phyloP scores from a whole-genome alignment of 2,888 invertebrate genomes.

The Acleris sparsana region DNA sequence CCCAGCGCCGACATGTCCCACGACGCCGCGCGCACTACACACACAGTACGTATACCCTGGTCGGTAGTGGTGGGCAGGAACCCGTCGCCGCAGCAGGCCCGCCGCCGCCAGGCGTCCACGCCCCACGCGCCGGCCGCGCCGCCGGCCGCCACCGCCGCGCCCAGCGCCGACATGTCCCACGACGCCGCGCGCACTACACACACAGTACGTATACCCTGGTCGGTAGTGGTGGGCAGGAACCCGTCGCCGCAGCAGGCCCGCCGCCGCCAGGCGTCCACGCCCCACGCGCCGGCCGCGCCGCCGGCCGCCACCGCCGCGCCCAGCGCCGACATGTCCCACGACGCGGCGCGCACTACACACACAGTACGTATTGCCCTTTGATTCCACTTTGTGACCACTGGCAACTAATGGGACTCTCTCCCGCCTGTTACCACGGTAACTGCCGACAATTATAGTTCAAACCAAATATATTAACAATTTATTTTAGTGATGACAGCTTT shows the following conservation, averaged over 20 bases:
- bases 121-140: slow-evolving; percentile 86
- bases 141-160: slow-evolving; percentile 96
- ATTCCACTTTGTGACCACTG: no score
- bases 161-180: slow-evolving; percentile 95
- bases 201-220: slow-evolving; percentile 86
- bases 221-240: slow-evolving; percentile 91
- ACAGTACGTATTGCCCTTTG: no score
- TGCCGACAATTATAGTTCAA: no score
- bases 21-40: no score
- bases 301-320: slow-evolving; percentile 97
- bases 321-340: slow-evolving; percentile 95
- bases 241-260: slow-evolving; percentile 86
- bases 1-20: no score
- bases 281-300: slow-evolving; percentile 86
- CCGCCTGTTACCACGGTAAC: no score
- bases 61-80: slow-evolving; percentile 92
- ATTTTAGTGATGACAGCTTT: no score
- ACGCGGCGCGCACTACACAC: slow-evolving; percentile 90
- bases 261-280: slow-evolving; percentile 74
- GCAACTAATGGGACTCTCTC: no score
- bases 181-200: slow-evolving; percentile 90
- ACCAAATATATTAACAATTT: no score
- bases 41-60: slow-evolving; percentile 86
- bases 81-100: slow-evolving; percentile 86
- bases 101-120: slow-evolving; percentile 73